phyloP scores from a whole-genome alignment of 2,888 invertebrate species.

The Drosophila mimica region DNA sequence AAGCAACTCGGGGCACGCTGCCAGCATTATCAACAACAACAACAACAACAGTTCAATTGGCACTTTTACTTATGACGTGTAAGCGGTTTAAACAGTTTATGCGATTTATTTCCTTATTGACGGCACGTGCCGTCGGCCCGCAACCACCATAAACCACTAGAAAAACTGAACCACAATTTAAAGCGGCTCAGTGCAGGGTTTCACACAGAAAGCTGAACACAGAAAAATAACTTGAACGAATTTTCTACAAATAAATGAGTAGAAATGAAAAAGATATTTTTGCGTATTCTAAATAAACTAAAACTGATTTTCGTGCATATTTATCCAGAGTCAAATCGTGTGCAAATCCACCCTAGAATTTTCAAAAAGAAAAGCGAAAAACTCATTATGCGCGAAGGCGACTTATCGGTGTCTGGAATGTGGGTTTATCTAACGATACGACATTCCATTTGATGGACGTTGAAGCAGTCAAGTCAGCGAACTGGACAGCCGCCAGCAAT shows the following conservation, averaged over 20 bases:
- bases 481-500: slow-evolving; percentile 54
- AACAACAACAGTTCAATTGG: slow-evolving; percentile 25
- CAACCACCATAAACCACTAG: slow-evolving; percentile 37
- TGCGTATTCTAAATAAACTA: background rate
- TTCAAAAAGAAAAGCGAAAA: background rate
- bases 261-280: background rate
- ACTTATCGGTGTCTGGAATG: slow-evolving; percentile 39
- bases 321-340: background rate
- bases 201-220: background rate
- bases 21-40: slow-evolving; percentile 10
- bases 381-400: slow-evolving; percentile 45
- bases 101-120: slow-evolving; percentile 77
- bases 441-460: slow-evolving; percentile 52
- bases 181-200: slow-evolving; percentile 41
- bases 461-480: slow-evolving; percentile 25
- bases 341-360: background rate
- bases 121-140: slow-evolving; percentile 66
- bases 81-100: slow-evolving; percentile 78
- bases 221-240: background rate
- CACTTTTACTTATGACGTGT: slow-evolving; percentile 76
- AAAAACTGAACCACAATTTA: slow-evolving; percentile 47
- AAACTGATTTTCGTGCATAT: background rate
- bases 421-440: slow-evolving; percentile 47
- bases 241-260: background rate
- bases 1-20: slow-evolving; percentile 32